Evolutionary conservation across 2,113 vertebrate species (phyloP).

Genomic region (Pandion haliaetus): DNA sequence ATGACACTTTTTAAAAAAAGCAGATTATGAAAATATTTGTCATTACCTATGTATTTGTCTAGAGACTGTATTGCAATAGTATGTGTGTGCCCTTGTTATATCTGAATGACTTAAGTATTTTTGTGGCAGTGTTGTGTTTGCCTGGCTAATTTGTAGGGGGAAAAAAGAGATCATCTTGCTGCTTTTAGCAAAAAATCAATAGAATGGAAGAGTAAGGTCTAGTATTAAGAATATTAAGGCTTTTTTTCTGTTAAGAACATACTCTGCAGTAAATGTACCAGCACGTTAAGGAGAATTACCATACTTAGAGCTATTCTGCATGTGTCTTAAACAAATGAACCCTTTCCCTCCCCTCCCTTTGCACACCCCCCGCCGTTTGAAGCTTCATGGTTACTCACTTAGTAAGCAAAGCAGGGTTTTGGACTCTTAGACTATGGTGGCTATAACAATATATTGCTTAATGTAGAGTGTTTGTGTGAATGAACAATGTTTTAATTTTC

Average conservation of each 20-base stretch:
- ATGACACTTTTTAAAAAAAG: neutral
- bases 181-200: conserved; percentile 24
- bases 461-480: neutral
- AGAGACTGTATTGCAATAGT: neutral
- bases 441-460: neutral
- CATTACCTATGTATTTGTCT: neutral
- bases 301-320: neutral
- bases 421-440: neutral
- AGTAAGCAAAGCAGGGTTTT: neutral
- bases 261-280: conserved; percentile 13
- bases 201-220: neutral
- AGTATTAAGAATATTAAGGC: conserved; percentile 3
- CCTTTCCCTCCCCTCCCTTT: neutral
- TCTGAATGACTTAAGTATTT: neutral
- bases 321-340: neutral
- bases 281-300: neutral
- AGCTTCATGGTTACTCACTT: conserved; percentile 9
- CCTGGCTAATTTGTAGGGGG: neutral
- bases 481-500: neutral
- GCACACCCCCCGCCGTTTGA: no score
- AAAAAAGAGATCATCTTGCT: neutral
- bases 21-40: neutral
- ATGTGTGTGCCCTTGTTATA: neutral
- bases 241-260: neutral
- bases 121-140: neutral